These are phyloP conservation scores for Saccostrea echinata DNA, from an alignment of 1,140 invertebrate species.

Conservation along the genomic window DNA sequence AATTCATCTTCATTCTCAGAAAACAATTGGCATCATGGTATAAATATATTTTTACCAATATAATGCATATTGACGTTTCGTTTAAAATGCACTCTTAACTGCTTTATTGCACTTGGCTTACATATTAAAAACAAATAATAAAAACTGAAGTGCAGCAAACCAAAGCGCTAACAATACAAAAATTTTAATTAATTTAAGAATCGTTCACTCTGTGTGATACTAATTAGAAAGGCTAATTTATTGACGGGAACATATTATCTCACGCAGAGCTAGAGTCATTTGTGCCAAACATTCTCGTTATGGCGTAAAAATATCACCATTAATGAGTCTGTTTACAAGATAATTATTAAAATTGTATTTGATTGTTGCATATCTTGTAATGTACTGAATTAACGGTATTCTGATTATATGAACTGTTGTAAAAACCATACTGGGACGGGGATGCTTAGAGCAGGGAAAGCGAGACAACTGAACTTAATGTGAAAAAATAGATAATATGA, in stretches of 20 bases:
- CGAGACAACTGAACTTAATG: too few relatives aligned
- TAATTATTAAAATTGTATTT: not conserved
- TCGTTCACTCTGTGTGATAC: slow-evolving; percentile 10
- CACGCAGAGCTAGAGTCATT: not conserved
- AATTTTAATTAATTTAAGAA: not conserved
- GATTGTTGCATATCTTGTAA: not conserved
- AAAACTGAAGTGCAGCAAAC: not conserved
- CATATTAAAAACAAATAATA: too few relatives aligned
- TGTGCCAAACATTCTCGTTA: slow-evolving; percentile 8
- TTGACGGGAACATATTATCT: not conserved
- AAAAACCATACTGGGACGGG: too few relatives aligned
- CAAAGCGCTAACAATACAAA: not conserved
- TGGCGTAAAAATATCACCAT: not conserved
- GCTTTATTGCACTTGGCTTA: too few relatives aligned
- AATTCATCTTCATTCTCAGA: too few relatives aligned
- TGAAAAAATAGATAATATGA: too few relatives aligned
- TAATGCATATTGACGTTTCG: too few relatives aligned
- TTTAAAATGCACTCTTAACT: too few relatives aligned
- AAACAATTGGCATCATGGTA: too few relatives aligned
- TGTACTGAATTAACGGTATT: not conserved
- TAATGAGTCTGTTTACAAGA: not conserved
- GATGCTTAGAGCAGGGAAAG: too few relatives aligned
- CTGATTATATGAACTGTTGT: not conserved
- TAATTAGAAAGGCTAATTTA: not conserved
- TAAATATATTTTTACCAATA: too few relatives aligned